Evolutionary conservation across 2,113 vertebrate genomes (phyloP), one percentile per base, ranked within the genome.

Genomic region (Pygoscelis adeliae): DNA sequence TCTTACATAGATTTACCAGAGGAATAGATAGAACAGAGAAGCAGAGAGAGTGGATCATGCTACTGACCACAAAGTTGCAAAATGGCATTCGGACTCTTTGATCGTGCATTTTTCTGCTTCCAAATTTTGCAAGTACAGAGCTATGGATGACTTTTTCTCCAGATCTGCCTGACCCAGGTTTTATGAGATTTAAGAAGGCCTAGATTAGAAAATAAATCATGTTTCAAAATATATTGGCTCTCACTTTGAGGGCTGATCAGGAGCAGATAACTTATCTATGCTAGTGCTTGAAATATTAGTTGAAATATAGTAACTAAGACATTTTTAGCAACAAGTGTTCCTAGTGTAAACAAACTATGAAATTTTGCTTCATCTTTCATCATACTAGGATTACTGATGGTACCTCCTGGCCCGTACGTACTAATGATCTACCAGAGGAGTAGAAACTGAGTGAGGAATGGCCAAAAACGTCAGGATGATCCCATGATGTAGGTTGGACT

Each of bases 331-430:
- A 62, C 81, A 83, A 63, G 70, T 65, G 15, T 74, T 93, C 63
- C 76, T 71, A 67, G 19, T 55, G 76, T 71, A 94, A 96, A 90
- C 72, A 94, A 83, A 21, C 40, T 20, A 95, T 82, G 93, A 91
- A 91, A 95, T 94, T 94, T 96, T 93, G 44, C 25, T 80, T 55
- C 19, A 26, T 47, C 62, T 97, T 97, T 90, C 93, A 88, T 89
- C 93, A 95, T 44, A 47, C 70, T 38, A 50, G 44, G 73, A 67
- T 90, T 87, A 46, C 17, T 83, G 78, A 15, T 53, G 53, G 71
- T 58, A 52, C 66, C 46, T 90, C 71, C 88, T 76, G 65, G 66
- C 26, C 66, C 20, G 58, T 15, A 47, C 4, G 7, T 59, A 34
- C 49, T 83, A 90, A 95, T 62, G 78, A 81, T 69, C 61, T 91